A percentile compares a stretch with the other conserved stretches of the same genome.
Evolutionary conservation across 2,888 invertebrate genomes (phyloP).

Genomic region (Acanthosoma haemorrhoidale): DNA sequence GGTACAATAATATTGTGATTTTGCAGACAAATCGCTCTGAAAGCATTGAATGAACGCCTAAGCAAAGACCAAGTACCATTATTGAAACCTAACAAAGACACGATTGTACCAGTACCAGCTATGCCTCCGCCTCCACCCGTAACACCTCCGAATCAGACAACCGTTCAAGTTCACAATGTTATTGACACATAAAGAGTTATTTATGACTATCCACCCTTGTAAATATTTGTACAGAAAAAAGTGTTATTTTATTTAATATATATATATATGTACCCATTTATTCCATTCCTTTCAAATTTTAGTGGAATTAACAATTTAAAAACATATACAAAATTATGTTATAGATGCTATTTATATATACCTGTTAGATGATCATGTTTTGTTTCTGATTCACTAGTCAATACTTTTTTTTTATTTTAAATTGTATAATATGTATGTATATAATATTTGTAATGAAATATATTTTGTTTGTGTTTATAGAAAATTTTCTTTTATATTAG

Average conservation of each 20-base stretch:
- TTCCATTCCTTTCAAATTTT: conserved; percentile 14
- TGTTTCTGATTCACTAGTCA: conserved; percentile 21
- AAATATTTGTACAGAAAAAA: conserved; percentile 26
- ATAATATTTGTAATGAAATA: conserved; percentile 22
- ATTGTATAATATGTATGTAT: conserved; percentile 24
- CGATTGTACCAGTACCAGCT: conserved; percentile 19
- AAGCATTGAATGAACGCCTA: conserved; percentile 62
- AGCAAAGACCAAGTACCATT: conserved; percentile 35
- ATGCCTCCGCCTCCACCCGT: conserved; percentile 28
- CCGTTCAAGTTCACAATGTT: conserved; percentile 34
- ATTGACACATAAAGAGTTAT: conserved; percentile 9
- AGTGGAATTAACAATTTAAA: not conserved
- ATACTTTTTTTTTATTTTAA: conserved; percentile 20
- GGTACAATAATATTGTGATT: no score
- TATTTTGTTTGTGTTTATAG: conserved; percentile 13
- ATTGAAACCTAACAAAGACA: conserved; percentile 21
- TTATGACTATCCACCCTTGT: not conserved
- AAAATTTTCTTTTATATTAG: not conserved
- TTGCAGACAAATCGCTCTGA: conserved; percentile 87
- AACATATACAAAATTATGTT: not conserved
- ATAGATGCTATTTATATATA: conserved; percentile 11
- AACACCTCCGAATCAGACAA: conserved; percentile 28
- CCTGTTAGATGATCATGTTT: not conserved
- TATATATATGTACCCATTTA: not conserved
- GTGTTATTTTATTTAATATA: conserved; percentile 15